A percentile compares a stretch with the other conserved stretches of the same genome.
phyloP scores from a whole-genome alignment of 2,797 vertebrate species.

The Gymnocypris eckloni region DNA sequence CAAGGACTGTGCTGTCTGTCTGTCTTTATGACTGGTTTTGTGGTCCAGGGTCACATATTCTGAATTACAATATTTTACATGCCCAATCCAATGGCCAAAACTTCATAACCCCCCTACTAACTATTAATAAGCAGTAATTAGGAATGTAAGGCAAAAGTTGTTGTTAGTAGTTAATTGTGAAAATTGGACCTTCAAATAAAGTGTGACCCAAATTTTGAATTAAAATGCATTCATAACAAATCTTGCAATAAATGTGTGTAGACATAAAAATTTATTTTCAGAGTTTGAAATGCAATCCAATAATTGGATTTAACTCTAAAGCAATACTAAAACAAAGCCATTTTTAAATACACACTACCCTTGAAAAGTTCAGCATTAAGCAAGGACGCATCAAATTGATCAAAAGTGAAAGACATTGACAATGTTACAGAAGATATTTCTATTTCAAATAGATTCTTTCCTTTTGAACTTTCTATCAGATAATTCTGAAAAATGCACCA shows the following conservation, averaged over 20 bases:
- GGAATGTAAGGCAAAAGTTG: no score
- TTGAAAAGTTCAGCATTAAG: not conserved
- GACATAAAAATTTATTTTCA: not conserved
- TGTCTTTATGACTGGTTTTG: no score
- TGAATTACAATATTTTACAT: no score
- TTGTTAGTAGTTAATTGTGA: no score
- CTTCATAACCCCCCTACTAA: no score
- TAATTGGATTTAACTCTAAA: not conserved
- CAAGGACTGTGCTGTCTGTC: no score
- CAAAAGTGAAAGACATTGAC: no score
- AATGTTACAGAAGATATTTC: not conserved
- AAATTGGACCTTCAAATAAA: not conserved
- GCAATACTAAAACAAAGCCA: not conserved
- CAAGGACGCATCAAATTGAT: not conserved
- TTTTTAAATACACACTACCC: no score
- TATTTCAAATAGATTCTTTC: not conserved
- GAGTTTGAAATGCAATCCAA: not conserved
- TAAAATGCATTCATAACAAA: not conserved
- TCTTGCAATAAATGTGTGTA: not conserved
- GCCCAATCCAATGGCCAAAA: no score
- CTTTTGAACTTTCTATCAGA: not conserved
- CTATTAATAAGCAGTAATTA: no score
- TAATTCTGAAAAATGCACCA: not conserved
- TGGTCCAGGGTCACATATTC: no score
- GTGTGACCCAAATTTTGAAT: not conserved